Evolutionary conservation across 2,113 vertebrate species (phyloP).

Genomic region (Uria lomvia): DNA sequence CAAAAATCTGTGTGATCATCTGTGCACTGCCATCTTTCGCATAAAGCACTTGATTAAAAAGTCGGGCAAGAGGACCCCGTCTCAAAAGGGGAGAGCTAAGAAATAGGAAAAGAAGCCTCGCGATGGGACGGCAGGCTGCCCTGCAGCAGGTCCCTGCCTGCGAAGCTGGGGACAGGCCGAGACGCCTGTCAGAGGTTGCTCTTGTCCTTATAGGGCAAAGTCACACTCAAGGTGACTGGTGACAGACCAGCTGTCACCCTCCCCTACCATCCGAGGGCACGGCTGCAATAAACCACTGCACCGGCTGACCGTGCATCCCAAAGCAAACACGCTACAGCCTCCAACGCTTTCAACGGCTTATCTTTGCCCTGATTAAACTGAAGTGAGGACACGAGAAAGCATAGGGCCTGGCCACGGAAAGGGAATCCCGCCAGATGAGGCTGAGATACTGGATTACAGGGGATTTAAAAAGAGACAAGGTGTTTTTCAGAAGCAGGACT

Average conservation of each 20-base stretch:
- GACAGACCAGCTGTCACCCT: background rate
- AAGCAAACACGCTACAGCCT: background rate
- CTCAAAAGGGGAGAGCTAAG: background rate
- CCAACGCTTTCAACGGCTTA: accelerated
- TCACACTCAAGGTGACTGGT: background rate
- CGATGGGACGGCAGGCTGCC: accelerated
- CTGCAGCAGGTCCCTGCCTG: background rate
- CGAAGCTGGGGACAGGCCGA: accelerated
- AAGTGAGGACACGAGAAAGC: background rate
- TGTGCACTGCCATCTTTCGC: background rate
- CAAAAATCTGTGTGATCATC: background rate
- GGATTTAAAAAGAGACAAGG: background rate
- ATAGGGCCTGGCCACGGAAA: background rate
- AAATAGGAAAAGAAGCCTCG: background rate
- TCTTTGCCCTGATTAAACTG: background rate
- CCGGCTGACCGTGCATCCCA: accelerated
- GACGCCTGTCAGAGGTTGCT: background rate
- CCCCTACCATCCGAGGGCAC: background rate
- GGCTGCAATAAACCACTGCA: background rate
- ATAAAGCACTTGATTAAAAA: background rate
- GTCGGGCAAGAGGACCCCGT: background rate
- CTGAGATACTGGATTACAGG: background rate
- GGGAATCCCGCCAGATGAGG: background rate
- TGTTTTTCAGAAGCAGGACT: background rate
- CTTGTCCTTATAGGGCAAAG: conserved; percentile 1